Conservation (phyloP, 2,113 vertebrate species). For the Podarcis cretensis region DNA sequence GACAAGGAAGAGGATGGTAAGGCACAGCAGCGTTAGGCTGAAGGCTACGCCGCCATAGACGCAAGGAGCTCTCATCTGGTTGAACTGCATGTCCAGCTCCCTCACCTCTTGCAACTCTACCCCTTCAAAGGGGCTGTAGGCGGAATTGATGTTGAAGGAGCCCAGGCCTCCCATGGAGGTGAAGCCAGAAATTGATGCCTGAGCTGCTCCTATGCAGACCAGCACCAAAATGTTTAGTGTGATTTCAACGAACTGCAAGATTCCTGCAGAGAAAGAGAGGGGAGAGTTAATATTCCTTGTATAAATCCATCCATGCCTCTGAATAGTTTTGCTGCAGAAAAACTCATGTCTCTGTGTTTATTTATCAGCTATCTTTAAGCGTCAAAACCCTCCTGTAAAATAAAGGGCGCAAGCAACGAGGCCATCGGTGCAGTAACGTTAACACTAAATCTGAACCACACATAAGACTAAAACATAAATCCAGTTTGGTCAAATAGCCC, state of each 20-base stretch:
- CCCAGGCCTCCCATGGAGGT: slow-evolving; percentile 72
- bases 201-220: slow-evolving; percentile 81
- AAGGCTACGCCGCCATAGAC: slow-evolving; percentile 84
- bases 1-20: slow-evolving; percentile 85
- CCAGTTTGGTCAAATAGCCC: too few relatives aligned
- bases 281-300: background rate
- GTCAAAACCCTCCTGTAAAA: too few relatives aligned
- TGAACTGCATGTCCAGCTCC: slow-evolving; percentile 87
- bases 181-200: slow-evolving; percentile 79
- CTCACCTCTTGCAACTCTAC: slow-evolving; percentile 81
- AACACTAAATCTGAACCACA: too few relatives aligned
- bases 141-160: slow-evolving; percentile 76
- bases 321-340: background rate
- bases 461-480: too few relatives aligned
- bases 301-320: background rate
- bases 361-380: too few relatives aligned
- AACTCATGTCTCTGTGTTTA: too few relatives aligned
- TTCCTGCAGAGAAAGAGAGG: slow-evolving; percentile 67
- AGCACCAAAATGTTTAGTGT: slow-evolving; percentile 81
- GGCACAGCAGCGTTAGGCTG: slow-evolving; percentile 70
- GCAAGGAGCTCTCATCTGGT: slow-evolving; percentile 87
- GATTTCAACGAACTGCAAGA: slow-evolving; percentile 81
- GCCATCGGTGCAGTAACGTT: too few relatives aligned
- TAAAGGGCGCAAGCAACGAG: too few relatives aligned
- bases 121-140: slow-evolving; percentile 85